Evolutionary conservation across 2,888 invertebrate species (phyloP), one percentile per base, ranked within the genome.

Genomic region (Temnothorax unifasciatus): DNA sequence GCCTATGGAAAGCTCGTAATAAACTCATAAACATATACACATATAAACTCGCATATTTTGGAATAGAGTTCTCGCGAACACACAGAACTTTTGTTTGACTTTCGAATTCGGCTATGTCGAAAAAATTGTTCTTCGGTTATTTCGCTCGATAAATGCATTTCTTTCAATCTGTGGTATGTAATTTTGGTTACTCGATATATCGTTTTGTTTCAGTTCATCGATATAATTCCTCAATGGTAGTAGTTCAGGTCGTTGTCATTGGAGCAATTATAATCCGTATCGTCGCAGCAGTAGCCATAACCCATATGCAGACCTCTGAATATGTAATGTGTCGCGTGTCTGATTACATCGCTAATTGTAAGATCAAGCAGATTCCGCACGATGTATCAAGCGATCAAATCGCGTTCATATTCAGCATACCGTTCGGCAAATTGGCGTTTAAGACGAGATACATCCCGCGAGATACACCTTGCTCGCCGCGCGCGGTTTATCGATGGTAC

Each of bases 251-350:
- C 25, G 13, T 54, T 41, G 34, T 34, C 0, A 34, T 34, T 34
- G 34, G 59, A 59, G 21, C 59, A 21, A 47, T 64, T 50, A 63
- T 47, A 57, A 79, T 47, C 57, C 34, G 15, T 54, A 63, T 54
- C 21, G n/a, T 13, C 47, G 34, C 3, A 29, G 29, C 29, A 29
- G 3, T 34, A 34, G 1, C 34, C n/a, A 21, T 29, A 29, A 29
- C 2, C 29, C 29, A 29, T 29, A 29, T 3, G 2, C 47, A 21
- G 73, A 79, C 18, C 74, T 73, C 47, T 73, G 74, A 81, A 73
- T 81, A 47, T 15, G 59, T 81, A 73, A 81, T 73, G 50, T 73
- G 75, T 81, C 79, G 73, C 59, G 59, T 61, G 74, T 61, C 74
- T 25, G 79, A 81, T 81, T 81, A 81, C 38, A 61, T 73, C 59